Percentiles rank a stretch among this genome's conserved stretches.
phyloP scores from a whole-genome alignment of 2,113 vertebrate genomes.

The Lethenteron camtschaticum region DNA sequence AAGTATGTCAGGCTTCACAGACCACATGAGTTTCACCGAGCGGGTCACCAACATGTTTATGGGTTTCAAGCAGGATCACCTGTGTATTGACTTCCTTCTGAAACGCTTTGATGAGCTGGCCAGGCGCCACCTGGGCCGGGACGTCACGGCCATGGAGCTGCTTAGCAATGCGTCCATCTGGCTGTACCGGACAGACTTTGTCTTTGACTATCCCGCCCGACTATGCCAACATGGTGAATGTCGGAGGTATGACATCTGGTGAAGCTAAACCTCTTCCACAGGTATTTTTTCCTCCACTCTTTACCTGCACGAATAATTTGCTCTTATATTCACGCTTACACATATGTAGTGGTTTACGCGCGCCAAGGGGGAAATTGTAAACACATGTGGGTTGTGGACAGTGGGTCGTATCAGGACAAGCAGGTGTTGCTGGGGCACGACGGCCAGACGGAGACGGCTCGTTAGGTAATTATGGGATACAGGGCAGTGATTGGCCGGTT shows the following conservation, averaged over 20 bases:
- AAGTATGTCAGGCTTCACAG: constrained; percentile 12
- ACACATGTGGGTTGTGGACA: too few species aligned
- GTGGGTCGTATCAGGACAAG: too few species aligned
- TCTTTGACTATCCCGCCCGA: constrained; percentile 36
- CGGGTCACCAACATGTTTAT: constrained; percentile 31
- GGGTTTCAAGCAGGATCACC: neutral
- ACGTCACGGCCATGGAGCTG: constrained; percentile 24
- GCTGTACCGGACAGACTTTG: constrained; percentile 45
- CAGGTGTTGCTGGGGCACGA: too few species aligned
- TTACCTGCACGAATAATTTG: too few species aligned
- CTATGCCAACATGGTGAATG: constrained; percentile 48
- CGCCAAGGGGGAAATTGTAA: too few species aligned
- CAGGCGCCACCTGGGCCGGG: constrained; percentile 21
- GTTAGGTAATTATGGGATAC: too few species aligned
- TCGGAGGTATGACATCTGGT: constrained; percentile 37
- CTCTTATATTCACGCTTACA: too few species aligned
- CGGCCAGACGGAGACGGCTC: too few species aligned
- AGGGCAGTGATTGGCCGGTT: too few species aligned
- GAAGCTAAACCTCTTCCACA: constrained; percentile 21
- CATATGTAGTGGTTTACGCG: too few species aligned
- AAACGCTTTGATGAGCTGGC: constrained; percentile 19
- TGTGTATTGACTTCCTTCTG: constrained; percentile 17
- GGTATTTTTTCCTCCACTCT: constrained; percentile 17
- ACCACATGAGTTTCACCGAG: constrained; percentile 37
- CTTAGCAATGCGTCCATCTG: constrained; percentile 30